Conservation (phyloP, 37 sponge, comb jelly and placozoan species). For the Ianthella basta region DNA sequence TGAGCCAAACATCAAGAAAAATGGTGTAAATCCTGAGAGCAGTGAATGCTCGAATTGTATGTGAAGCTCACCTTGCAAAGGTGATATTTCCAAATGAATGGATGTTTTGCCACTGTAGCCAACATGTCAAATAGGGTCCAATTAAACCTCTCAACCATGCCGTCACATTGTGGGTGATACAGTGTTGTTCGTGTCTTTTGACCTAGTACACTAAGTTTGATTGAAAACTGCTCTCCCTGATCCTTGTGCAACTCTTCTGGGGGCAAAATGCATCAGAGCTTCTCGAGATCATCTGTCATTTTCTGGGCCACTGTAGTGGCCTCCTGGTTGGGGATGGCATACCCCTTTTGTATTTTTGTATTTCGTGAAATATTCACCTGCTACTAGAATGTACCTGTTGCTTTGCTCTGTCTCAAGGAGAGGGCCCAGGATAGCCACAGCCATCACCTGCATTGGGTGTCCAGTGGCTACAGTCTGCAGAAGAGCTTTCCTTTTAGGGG, state of each 20-base stretch:
- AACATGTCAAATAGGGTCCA: constrained; percentile 15
- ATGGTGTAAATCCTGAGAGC: neutral
- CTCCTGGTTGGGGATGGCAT: neutral
- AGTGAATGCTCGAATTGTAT: neutral
- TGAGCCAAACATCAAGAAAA: neutral
- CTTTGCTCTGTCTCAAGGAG: neutral
- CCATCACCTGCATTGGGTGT: constrained; percentile 1
- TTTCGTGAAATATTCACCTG: too few relatives aligned
- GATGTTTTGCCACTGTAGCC: neutral
- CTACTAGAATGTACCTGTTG: too few relatives aligned
- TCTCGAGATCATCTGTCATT: too few relatives aligned
- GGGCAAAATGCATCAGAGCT: too few relatives aligned
- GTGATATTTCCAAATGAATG: neutral
- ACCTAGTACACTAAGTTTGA: too few relatives aligned
- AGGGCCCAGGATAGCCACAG: constrained; percentile 7
- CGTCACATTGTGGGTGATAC: too few relatives aligned
- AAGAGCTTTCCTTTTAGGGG: neutral
- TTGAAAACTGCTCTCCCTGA: too few relatives aligned
- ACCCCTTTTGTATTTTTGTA: too few relatives aligned
- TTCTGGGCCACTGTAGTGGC: neutral
- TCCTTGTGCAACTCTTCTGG: too few relatives aligned
- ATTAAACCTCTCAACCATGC: too few relatives aligned
- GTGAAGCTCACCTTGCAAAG: neutral
- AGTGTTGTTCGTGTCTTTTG: too few relatives aligned
- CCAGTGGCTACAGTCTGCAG: neutral